Percentiles rank a stretch among this genome's conserved stretches.
Conservation (phyloP, 2,888 invertebrate species). For the Ophion ventricosus region DNA sequence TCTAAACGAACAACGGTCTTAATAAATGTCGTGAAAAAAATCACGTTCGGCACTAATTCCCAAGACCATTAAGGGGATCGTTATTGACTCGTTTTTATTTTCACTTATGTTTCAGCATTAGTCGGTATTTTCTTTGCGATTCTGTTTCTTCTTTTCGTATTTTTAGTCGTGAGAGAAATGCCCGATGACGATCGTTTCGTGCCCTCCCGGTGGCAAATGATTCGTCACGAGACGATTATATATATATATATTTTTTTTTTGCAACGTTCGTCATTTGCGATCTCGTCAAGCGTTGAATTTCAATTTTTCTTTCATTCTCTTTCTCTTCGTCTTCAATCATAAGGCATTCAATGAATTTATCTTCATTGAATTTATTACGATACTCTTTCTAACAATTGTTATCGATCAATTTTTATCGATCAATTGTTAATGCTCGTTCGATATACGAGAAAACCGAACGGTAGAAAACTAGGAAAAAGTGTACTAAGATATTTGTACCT, state of each 20-base stretch:
- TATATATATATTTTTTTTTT: slow-evolving; percentile 16
- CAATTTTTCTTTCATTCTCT: slow-evolving; percentile 13
- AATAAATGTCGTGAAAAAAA: slow-evolving; percentile 58
- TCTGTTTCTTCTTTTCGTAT: slow-evolving; percentile 16
- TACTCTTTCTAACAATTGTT: slow-evolving; percentile 62
- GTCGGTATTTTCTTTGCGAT: slow-evolving; percentile 27
- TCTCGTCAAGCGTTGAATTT: slow-evolving; percentile 30
- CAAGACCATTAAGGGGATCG: slow-evolving; percentile 55
- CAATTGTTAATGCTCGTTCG: slow-evolving; percentile 57
- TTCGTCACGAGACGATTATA: slow-evolving; percentile 39
- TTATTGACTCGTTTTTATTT: slow-evolving; percentile 60
- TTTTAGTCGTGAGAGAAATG: slow-evolving; percentile 43
- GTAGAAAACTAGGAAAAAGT: slow-evolving; percentile 29
- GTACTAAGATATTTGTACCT: slow-evolving; percentile 57
- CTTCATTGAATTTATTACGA: slow-evolving; percentile 64
- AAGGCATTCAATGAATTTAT: slow-evolving; percentile 69
- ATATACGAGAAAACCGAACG: slow-evolving; percentile 23
- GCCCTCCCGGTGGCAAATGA: slow-evolving; percentile 29
- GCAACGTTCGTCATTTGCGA: slow-evolving; percentile 35
- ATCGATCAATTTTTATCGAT: slow-evolving; percentile 60
- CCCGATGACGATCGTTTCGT: slow-evolving; percentile 45
- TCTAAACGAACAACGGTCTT: slow-evolving; percentile 58
- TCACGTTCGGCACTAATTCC: slow-evolving; percentile 65
- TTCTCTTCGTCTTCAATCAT: slow-evolving; percentile 60
- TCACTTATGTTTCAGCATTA: slow-evolving; percentile 55